These are phyloP conservation scores for Damaliscus lunatus DNA, from an alignment of 2,113 vertebrate genomes.

Conservation along the genomic window DNA sequence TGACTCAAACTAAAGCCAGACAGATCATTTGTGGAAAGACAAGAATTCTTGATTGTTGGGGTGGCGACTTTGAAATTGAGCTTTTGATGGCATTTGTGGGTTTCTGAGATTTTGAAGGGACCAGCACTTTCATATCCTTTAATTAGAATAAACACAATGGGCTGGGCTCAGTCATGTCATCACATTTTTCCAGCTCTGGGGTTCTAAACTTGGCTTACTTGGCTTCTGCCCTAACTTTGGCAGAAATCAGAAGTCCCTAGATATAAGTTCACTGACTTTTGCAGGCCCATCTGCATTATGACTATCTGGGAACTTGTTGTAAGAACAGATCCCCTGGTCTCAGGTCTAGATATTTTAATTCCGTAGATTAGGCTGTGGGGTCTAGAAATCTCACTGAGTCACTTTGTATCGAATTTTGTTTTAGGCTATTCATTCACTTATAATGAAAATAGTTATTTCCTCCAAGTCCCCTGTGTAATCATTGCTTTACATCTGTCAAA, in stretches of 20 bases:
- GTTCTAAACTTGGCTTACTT: not conserved
- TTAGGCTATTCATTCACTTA: not conserved
- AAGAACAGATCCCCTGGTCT: not conserved
- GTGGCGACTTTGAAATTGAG: not conserved
- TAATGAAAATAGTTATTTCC: not conserved
- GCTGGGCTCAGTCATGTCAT: not conserved
- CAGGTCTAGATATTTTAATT: not conserved
- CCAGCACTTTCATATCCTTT: not conserved
- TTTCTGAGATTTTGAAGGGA: not conserved
- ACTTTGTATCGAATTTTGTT: not conserved
- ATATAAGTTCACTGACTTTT: not conserved
- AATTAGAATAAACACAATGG: not conserved
- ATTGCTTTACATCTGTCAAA: not conserved
- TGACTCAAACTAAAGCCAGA: not conserved
- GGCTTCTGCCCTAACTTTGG: not conserved
- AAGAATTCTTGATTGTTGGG: not conserved
- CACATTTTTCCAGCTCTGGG: not conserved
- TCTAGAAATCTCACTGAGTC: not conserved
- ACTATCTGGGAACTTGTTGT: not conserved
- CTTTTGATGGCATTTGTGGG: not conserved
- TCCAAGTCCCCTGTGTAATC: not conserved
- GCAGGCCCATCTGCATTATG: not conserved
- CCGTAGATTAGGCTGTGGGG: not conserved
- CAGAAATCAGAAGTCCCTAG: not conserved
- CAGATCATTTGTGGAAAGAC: not conserved